Evolutionary conservation across 2,797 vertebrate species (phyloP), one percentile per base, ranked within the genome.

Genomic region (Choloepus didactylus): DNA sequence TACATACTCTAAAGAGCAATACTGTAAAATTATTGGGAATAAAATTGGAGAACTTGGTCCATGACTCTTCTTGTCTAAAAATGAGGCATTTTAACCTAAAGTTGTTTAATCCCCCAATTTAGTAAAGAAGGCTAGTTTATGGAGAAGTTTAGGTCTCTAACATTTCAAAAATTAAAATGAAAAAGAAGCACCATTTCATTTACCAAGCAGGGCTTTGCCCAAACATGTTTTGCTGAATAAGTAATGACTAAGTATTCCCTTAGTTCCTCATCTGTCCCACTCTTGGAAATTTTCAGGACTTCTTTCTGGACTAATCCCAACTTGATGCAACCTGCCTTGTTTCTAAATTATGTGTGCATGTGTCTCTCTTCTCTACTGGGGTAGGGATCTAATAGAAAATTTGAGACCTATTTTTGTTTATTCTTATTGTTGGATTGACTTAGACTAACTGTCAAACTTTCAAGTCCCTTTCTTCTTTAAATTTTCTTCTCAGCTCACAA

Each of bases 1-100:
- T 5, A 82, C 76, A 67, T 62, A 79, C 90, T 95, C 38, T 94
- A 67, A 84, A 92, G 82, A 62, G 41, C 10, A 85, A 75, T 90
- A 79, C 15, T 90, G 14, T 9, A 79, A 90, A 90, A 62, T 3
- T 60, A 88, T 60, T 81, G 27, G 87, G 4, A 77, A 70, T 38
- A 81, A 60, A 76, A 51, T 69, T 92, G 4, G 14, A 92, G 29
- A 89, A 81, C 44, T 67, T 75, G 44, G 27, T 54, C 44, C 16
- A 66, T 14, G 18, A 44, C 6, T 54, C 62, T 76, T 19, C 67
- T 14, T 85, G 9, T 67, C 4, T 62, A 31, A 88, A 41, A 84
- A 38, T 62, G 27, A 88, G 35, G 18, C 29, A 73, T 89, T 87
- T 83, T 77, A 27, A 93, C 27, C 73, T 27, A 76, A 64, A 46